Evolutionary conservation across 2,797 vertebrate genomes (phyloP), one percentile per base, ranked within the genome.

Genomic region (Etheostoma nigrum): DNA sequence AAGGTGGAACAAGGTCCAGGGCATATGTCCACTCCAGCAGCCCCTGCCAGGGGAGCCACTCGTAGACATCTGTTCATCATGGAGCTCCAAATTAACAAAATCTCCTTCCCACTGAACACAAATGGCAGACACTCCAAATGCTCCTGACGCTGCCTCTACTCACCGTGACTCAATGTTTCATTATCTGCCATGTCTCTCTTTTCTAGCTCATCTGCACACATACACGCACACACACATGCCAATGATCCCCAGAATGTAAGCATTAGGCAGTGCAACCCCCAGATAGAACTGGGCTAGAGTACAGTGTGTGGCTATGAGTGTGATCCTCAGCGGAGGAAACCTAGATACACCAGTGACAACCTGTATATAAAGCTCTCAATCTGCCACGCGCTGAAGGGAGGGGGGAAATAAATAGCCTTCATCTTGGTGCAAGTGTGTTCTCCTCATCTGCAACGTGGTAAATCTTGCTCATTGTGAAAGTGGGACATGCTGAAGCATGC

Each of bases 281-380:
- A 55, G 73, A 62, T 85, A 79, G 82, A 91, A 88, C 78, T 91
- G 89, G 87, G 91, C 91, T 92, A 77, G 40, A 69, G 87, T 87
- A 83, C 86, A 86, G 91, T 78, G 74, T 74, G 80, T 74, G 87
- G 76, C 81, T 76, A 72, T 14, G 0, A 81, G 74, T 64, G 81
- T 69, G 87, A 93, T 85, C 86, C 94, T 92, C 94, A 72, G 88
- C 64, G 94, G 94, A 93, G 87, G 83, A 88, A 92, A 88, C 93
- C 93, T 77, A 95, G 81, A 94, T 95, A 92, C 87, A 80, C 84
- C 79, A 74, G 78, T 86, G 87, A 90, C 92, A 91, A 92, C 91
- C 92, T 92, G 90, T 81, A 92, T 92, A 92, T 92, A 88, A 87
- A 93, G 90, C 90, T 93, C 93, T 93, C 92, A 93, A 93, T 93